A percentile compares a stretch with the other conserved stretches of the same genome.
Conservation (phyloP, 1,140 invertebrate species). For the Lepidurus packardi region DNA sequence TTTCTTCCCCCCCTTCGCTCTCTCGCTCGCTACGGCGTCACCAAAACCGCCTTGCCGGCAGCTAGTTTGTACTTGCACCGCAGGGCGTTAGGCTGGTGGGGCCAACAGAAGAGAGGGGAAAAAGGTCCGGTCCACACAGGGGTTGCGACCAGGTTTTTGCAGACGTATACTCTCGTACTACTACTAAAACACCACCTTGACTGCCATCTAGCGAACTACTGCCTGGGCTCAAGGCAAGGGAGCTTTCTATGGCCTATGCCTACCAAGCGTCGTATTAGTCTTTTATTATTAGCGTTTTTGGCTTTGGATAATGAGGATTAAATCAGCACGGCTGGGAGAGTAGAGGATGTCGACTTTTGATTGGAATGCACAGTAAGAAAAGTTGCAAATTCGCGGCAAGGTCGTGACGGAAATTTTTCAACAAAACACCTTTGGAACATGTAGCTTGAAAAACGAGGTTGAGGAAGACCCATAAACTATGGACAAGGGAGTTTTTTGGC, state of each 20-base stretch:
- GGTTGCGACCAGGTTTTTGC: not conserved
- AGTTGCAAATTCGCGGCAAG: not conserved
- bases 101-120: not conserved
- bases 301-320: no score
- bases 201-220: not conserved
- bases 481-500: not conserved
- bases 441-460: not conserved
- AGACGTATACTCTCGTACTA: not conserved
- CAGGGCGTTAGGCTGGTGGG: not conserved
- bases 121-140: not conserved
- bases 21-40: conserved; percentile 36
- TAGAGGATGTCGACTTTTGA: no score
- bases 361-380: no score
- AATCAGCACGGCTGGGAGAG: no score
- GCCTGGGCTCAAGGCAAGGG: not conserved
- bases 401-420: not conserved
- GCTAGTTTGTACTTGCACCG: not conserved
- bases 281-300: no score
- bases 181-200: conserved; percentile 5
- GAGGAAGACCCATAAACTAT: not conserved
- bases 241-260: not conserved
- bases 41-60: not conserved
- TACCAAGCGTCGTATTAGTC: not conserved
- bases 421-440: not conserved
- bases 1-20: conserved; percentile 45